Evolutionary conservation across 2,113 vertebrate species (phyloP), one percentile per base, ranked within the genome.

Genomic region (Numenius arquata): DNA sequence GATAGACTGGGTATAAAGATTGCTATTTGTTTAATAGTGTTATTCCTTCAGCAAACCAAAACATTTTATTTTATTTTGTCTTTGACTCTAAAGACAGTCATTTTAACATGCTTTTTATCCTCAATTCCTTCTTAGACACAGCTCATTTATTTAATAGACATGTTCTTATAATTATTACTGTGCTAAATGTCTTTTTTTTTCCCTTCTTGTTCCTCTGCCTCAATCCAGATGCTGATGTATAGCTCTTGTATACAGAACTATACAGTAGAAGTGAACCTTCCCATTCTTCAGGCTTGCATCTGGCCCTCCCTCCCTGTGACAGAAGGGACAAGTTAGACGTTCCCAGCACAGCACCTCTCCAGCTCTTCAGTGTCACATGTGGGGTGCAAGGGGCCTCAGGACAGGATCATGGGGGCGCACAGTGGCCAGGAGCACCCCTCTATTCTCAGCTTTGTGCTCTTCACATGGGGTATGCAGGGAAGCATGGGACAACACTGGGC

Each of bases 31-130:
- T 96, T 84, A 88, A 94, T 81, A 86, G 16, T 86, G 21, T 76
- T 45, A 85, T 68, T 62, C 70, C 65, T 93, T 82, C 50, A 86
- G 56, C 15, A 96, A 81, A 83, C 45, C 9, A 87, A 95, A 19
- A 15, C 20, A 78, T 94, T 95, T 91, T 79, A 78, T 94, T 95
- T 91, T 79, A 66, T 81, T 88, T 91, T 80, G 36, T 55, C 59
- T 83, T 40, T 85, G 23, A 48, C 9, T 86, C 20, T 83, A 59
- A 88, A 92, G 25, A 72, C 30, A 75, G 34, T 45, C 30, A 66
- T 94, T 95, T 94, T 80, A 92, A 43, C 40, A 63, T 18, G 23
- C 8, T 93, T 93, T 85, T 95, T 67, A 67, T 68, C 52, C 73
- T 89, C 56, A 77, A 11, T 67, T 78, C 55, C 77, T 15, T 83